A percentile compares a stretch with the other conserved stretches of the same genome.
These are phyloP conservation scores for Samia ricini DNA, from an alignment of 1,140 invertebrate genomes.

Conservation along the genomic window DNA sequence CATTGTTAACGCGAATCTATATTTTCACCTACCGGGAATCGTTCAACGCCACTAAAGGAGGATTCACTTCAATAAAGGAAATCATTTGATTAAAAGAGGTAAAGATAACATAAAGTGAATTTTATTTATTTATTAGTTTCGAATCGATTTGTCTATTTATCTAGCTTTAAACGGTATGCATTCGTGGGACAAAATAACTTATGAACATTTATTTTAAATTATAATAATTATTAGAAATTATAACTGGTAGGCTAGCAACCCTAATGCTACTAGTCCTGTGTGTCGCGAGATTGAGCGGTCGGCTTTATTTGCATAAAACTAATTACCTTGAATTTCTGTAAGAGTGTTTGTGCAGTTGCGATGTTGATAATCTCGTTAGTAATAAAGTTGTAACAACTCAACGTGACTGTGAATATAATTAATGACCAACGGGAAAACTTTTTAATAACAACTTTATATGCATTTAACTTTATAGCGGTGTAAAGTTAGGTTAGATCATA, in stretches of 20 bases:
- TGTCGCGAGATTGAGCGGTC: slow-evolving; percentile 8
- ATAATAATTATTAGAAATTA: neutral
- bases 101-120: too few species aligned
- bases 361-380: slow-evolving; percentile 21
- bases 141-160: too few species aligned
- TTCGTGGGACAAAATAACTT: too few species aligned
- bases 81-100: too few species aligned
- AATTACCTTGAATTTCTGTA: slow-evolving; percentile 26
- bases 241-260: neutral
- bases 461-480: neutral
- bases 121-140: too few species aligned
- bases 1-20: too few species aligned
- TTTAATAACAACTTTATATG: slow-evolving; percentile 4
- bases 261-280: slow-evolving; percentile 1
- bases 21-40: too few species aligned
- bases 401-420: slow-evolving; percentile 21
- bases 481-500: neutral
- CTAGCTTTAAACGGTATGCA: too few species aligned
- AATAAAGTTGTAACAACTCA: slow-evolving; percentile 27
- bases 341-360: slow-evolving; percentile 23
- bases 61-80: too few species aligned
- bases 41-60: too few species aligned
- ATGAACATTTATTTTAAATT: too few species aligned
- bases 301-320: slow-evolving; percentile 36
- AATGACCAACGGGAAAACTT: slow-evolving; percentile 22